Evolutionary conservation across 1,140 invertebrate genomes (phyloP), one percentile per base, ranked within the genome.

Genomic region (Vanessa tameamea): DNA sequence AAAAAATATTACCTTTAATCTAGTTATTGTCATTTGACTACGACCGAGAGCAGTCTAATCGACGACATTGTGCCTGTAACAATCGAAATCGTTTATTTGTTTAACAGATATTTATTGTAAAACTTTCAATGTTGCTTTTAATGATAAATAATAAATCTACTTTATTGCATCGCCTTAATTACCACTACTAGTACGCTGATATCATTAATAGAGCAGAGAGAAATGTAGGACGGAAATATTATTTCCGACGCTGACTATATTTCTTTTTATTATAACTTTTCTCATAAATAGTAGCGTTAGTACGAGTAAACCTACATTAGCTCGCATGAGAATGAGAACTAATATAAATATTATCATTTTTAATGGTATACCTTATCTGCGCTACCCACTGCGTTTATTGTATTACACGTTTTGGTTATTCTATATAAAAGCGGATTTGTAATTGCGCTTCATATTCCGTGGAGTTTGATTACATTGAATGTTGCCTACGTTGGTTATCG

Each of bases 21-120:
- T 90, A 91, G 83, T 90, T 91, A 91, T 90, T 91, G 88, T 91
- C 89, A 90, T 91, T 87, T 91, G 85, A 85, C 84, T 86, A 86
- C 73, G 72, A 86, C 76, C 78, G 83, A 80, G 69, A 77, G 84
- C 84, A 84, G 84, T 86, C 80, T 89, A 85, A 77, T 80, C 80
- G 84, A 82, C 82, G 84, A 87, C 89, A 91, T 91, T 82, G 77
- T 91, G 77, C 80, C 89, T 91, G 89, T 69, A 91, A 91, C 88
- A 89, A 91, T 66, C 67, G 75, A 78, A 23, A 31, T 31, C 20
- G 43, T 23, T 69, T 53, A 50, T 69, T 55, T 23, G 26, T 48
- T 47, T 65, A 11, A 57, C 9, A 12, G 0, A 13, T 50, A 50
- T 5, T 9, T 6, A 50, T 50, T 14, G 37, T 9, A 43, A 43